Evolutionary conservation across 1,140 invertebrate genomes (phyloP), one percentile per base, ranked within the genome.

Genomic region (Drosophila repleta): DNA sequence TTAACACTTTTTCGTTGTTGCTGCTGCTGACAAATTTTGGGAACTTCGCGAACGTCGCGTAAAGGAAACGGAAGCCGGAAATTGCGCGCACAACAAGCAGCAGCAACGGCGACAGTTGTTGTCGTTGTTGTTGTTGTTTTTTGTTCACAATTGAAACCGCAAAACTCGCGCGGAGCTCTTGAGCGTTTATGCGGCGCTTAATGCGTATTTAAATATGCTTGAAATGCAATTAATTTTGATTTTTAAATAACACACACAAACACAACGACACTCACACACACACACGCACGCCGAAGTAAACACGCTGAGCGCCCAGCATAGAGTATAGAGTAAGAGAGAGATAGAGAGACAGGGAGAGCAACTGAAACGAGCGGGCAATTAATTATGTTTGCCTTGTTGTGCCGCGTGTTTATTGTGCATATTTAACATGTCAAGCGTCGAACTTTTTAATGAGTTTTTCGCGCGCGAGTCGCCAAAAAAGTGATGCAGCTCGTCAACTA

Each of bases 61-160:
- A 63, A 49, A 79, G 82, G 82, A 87, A 87, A 55, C 79, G 82
- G 83, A 88, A 87, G 72, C 79, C 82, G 82, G 82, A 87, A 87
- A 87, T 87, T 87, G 82, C 82, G 82, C 82, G 72, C 83, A 87
- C 82, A 82, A 85, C 77, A 85, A 62, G 57, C 70, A 62, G 55
- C 57, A 53, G 29, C 45, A 53, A 41, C 61, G 51, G 37, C 62
- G 55, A 41, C 55, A 1, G 18, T 20, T 63, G 51, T 39, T 46
- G n/a, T 63, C 58, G 53, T 58, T 75, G 53, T 73, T 81, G 26
- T 63, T 45, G 64, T 20, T 65, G 74, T 70, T 66, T 52, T 71
- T 69, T 64, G 60, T 61, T 72, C 46, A 66, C 63, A 67, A 73
- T 63, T 76, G 71, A 81, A 78, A 87, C 78, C 82, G 60, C 71